Conservation (phyloP, 1,140 invertebrate genomes). For the Anoplophora glabripennis region DNA sequence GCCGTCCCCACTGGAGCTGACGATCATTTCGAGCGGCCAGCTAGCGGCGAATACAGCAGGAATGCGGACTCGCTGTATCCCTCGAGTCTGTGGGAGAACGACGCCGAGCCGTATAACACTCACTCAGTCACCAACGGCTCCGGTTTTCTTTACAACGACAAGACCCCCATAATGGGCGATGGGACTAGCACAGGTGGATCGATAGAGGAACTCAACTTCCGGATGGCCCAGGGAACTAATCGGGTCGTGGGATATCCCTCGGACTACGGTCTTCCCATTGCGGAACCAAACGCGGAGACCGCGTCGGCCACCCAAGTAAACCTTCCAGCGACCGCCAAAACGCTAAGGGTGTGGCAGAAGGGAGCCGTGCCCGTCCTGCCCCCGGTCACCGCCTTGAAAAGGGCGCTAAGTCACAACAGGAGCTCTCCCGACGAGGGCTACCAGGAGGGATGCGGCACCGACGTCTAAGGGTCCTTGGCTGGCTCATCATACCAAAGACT, state of each 20-base stretch:
- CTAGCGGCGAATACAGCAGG: slow-evolving; percentile 68
- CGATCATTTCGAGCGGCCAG: slow-evolving; percentile 49
- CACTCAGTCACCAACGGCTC: slow-evolving; percentile 44
- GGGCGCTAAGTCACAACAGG: slow-evolving; percentile 72
- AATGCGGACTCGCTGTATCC: slow-evolving; percentile 69
- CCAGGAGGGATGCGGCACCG: slow-evolving; percentile 87
- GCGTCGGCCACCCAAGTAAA: slow-evolving; percentile 38
- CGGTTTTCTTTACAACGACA: slow-evolving; percentile 64
- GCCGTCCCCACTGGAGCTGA: slow-evolving; percentile 29
- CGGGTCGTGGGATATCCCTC: slow-evolving; percentile 61
- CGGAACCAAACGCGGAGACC: slow-evolving; percentile 48
- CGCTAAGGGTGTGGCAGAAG: slow-evolving; percentile 79
- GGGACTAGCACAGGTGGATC: slow-evolving; percentile 57
- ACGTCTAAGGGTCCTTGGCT: slow-evolving; percentile 63
- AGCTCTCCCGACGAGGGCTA: slow-evolving; percentile 88
- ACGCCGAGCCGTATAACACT: slow-evolving; percentile 37
- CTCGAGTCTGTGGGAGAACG: slow-evolving; percentile 64
- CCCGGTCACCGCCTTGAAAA: slow-evolving; percentile 75
- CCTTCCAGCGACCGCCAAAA: slow-evolving; percentile 63
- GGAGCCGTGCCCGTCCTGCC: slow-evolving; percentile 77
- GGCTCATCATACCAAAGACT: slow-evolving; percentile 38
- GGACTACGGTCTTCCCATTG: slow-evolving; percentile 75
- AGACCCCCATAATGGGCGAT: slow-evolving; percentile 71
- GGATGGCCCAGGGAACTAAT: slow-evolving; percentile 52
- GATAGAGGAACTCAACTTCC: slow-evolving; percentile 48